Percentiles rank a stretch among this genome's conserved stretches.
Conservation (phyloP, 2,113 vertebrate genomes). For the Zapus hudsonius region DNA sequence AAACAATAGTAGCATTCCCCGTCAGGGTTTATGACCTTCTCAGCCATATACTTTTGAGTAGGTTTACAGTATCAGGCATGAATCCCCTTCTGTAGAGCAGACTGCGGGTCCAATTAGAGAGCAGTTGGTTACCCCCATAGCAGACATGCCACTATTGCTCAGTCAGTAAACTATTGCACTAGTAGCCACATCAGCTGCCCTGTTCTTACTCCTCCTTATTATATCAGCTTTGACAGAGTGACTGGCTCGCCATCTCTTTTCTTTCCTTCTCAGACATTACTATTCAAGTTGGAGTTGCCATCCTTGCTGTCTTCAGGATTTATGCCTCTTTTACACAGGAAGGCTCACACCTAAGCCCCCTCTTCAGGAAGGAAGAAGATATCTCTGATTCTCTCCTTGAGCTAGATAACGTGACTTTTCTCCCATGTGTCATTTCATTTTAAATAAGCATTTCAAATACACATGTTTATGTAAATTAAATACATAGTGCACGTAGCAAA, state of each 20-base stretch:
- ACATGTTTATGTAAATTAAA: background rate
- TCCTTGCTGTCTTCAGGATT: background rate
- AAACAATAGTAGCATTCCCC: no score
- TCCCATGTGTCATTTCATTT: slow-evolving; percentile 29
- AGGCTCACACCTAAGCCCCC: background rate
- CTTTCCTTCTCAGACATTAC: background rate
- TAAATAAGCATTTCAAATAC: background rate
- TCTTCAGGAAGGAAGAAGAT: background rate
- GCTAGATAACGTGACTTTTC: background rate
- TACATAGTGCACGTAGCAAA: background rate
- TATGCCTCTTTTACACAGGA: background rate
- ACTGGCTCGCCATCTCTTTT: background rate
- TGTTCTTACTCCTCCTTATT: background rate
- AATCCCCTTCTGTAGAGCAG: no score
- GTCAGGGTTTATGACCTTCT: no score
- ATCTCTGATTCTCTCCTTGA: background rate
- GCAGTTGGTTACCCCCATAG: no score
- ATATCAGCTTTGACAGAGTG: background rate
- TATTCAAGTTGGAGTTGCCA: background rate
- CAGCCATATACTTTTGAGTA: no score
- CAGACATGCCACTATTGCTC: no score
- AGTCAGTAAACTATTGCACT: no score
- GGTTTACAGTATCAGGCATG: no score
- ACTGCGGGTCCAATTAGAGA: no score
- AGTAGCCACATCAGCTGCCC: background rate